These are phyloP conservation scores for Asobara japonica DNA, from an alignment of 1,140 invertebrate genomes.

Conservation along the genomic window DNA sequence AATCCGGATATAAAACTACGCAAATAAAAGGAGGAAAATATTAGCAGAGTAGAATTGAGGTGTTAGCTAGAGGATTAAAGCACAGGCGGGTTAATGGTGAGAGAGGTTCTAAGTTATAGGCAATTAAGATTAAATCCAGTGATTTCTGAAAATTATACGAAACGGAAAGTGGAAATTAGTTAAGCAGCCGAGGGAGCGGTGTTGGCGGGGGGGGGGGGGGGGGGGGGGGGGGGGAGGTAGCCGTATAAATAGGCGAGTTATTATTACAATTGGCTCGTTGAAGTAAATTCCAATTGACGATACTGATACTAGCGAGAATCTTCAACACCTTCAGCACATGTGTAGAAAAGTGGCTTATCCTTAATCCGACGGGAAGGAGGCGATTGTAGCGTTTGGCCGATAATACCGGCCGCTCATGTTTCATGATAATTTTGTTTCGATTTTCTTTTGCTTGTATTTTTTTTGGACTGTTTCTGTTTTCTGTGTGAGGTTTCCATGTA, in stretches of 20 bases:
- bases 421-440: too few species aligned
- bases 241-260: neutral
- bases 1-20: conserved; percentile 3
- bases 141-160: conserved; percentile 43
- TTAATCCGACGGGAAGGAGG: too few species aligned
- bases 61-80: conserved; percentile 37
- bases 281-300: neutral
- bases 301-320: neutral
- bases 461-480: too few species aligned
- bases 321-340: neutral
- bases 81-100: conserved; percentile 30
- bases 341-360: neutral
- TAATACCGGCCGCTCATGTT: too few species aligned
- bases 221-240: neutral
- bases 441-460: too few species aligned
- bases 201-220: too few species aligned
- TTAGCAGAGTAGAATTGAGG: neutral
- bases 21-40: conserved; percentile 18
- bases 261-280: neutral
- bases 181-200: too few species aligned
- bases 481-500: too few species aligned
- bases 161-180: conserved; percentile 33
- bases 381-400: too few species aligned
- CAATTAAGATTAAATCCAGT: conserved; percentile 54
- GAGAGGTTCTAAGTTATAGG: conserved; percentile 44